Percentiles rank a stretch among this genome's conserved stretches.
Evolutionary conservation across 1,140 invertebrate species (phyloP).

Genomic region (Nixonia krombeini): DNA sequence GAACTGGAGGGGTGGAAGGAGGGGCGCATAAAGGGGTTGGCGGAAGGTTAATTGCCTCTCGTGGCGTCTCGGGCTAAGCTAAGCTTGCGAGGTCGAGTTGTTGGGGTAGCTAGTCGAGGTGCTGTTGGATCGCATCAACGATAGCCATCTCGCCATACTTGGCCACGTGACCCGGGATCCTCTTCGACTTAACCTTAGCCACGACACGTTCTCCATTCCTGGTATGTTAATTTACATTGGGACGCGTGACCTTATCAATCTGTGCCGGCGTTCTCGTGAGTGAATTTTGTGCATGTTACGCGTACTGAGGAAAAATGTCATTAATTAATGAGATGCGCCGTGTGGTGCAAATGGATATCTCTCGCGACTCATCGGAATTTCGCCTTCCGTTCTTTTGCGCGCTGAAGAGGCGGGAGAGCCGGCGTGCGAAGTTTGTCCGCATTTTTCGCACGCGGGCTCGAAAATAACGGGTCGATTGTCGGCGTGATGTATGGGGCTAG

Average conservation of each 20-base stretch:
- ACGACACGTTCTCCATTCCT: slow-evolving; percentile 29
- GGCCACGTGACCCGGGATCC: slow-evolving; percentile 49
- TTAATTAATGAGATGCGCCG: slow-evolving; percentile 9
- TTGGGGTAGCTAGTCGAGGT: slow-evolving; percentile 19
- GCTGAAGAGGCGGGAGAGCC: too few relatives aligned
- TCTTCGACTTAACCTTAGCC: slow-evolving; percentile 55
- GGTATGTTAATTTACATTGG: slow-evolving; percentile 57
- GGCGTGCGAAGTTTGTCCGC: too few relatives aligned
- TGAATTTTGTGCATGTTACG: background rate
- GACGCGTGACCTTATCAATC: slow-evolving; percentile 54
- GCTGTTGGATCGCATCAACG: slow-evolving; percentile 47
- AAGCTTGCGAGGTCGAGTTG: slow-evolving; percentile 48
- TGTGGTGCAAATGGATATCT: slow-evolving; percentile 1
- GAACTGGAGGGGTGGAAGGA: slow-evolving; percentile 13
- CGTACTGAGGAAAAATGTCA: background rate
- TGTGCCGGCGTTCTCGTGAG: slow-evolving; percentile 20
- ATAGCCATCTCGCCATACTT: slow-evolving; percentile 48
- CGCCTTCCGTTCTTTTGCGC: too few relatives aligned
- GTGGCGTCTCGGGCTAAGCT: slow-evolving; percentile 60
- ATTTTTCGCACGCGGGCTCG: too few relatives aligned
- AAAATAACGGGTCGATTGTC: too few relatives aligned
- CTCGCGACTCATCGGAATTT: slow-evolving; percentile 2
- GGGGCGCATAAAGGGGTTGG: slow-evolving; percentile 38
- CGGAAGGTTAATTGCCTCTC: slow-evolving; percentile 69
- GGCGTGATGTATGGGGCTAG: background rate